phyloP scores from a whole-genome alignment of 1,140 invertebrate genomes.

The Leptinotarsa lineolata region DNA sequence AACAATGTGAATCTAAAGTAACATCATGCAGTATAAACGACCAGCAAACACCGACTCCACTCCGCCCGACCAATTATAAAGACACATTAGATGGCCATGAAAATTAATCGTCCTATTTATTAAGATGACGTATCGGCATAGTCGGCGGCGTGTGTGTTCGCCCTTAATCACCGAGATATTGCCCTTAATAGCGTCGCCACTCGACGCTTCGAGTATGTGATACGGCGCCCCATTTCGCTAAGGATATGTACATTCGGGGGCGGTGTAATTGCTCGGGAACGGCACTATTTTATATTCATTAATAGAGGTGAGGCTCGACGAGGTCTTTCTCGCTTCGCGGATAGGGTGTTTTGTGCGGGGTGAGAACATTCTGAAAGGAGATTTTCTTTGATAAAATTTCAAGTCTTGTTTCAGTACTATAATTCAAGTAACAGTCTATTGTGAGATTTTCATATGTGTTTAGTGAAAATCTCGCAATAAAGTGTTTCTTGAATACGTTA shows the following conservation, averaged over 20 bases:
- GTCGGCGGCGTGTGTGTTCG: not conserved
- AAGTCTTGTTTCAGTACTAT: no score
- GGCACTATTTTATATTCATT: conserved; percentile 8
- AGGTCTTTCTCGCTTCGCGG: not conserved
- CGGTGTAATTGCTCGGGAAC: not conserved
- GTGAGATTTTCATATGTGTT: no score
- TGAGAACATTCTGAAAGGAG: not conserved
- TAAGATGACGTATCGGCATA: conserved; percentile 12
- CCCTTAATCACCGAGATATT: conserved; percentile 9
- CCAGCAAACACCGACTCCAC: not conserved
- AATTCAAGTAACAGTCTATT: no score
- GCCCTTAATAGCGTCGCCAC: conserved; percentile 1
- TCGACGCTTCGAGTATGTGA: conserved; percentile 7
- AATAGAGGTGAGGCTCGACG: not conserved
- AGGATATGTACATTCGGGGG: conserved; percentile 2
- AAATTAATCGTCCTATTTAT: conserved; percentile 20
- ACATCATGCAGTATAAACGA: conserved; percentile 7
- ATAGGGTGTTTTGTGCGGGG: not conserved
- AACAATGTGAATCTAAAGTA: not conserved
- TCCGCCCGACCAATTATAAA: conserved; percentile 18
- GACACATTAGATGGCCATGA: conserved; percentile 19
- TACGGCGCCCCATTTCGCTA: conserved; percentile 1
- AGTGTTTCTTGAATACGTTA: no score
- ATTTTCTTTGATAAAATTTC: no score
- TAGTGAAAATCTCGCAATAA: no score